A percentile compares a stretch with the other conserved stretches of the same genome.
Conservation (phyloP, 2,888 invertebrate species). For the Eilema griseolum region DNA sequence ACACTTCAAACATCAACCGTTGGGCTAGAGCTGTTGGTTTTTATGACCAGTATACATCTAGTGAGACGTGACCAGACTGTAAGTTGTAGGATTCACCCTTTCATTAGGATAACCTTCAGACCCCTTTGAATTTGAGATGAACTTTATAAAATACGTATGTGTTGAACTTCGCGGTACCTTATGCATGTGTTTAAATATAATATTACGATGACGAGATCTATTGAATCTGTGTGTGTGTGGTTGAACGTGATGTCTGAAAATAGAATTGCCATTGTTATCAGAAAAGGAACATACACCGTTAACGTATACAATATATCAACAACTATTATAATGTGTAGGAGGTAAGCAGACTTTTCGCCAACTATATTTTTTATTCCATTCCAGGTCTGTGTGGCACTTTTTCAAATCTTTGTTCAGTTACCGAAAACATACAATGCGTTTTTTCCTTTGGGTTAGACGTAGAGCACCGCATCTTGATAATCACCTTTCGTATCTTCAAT, state of each 20-base stretch:
- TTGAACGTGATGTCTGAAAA: slow-evolving; percentile 13
- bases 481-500: too few relatives aligned
- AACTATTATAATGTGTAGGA: background rate
- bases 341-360: background rate
- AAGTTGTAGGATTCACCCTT: background rate
- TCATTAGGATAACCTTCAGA: background rate
- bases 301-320: background rate
- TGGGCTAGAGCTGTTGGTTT: too few relatives aligned
- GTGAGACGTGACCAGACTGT: too few relatives aligned
- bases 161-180: background rate
- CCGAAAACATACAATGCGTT: too few relatives aligned
- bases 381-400: background rate
- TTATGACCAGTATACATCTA: too few relatives aligned
- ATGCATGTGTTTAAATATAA: background rate
- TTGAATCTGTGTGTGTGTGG: slow-evolving; percentile 6
- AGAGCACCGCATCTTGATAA: too few relatives aligned
- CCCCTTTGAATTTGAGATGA: background rate
- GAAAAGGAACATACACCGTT: background rate
- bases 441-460: too few relatives aligned
- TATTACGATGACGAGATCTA: background rate
- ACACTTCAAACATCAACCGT: too few relatives aligned
- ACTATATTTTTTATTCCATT: background rate
- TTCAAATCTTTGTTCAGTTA: too few relatives aligned
- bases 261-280: slow-evolving; percentile 6
- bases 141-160: background rate